These are phyloP conservation scores for Lepidochrysops patricia DNA, from an alignment of 2,888 invertebrate genomes.

Conservation along the genomic window DNA sequence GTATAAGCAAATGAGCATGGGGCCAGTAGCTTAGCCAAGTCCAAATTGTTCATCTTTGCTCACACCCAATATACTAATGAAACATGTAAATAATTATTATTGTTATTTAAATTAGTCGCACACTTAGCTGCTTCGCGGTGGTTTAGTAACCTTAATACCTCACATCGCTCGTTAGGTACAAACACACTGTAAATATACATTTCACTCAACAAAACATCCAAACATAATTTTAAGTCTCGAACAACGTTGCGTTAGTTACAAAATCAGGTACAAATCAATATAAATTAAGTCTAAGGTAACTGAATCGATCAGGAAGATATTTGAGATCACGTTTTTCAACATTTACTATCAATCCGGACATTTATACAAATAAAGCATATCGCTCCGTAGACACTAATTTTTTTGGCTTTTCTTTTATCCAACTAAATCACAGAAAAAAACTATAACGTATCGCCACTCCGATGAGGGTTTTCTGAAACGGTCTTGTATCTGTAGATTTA, in stretches of 20 bases:
- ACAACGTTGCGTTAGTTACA: constrained; percentile 47
- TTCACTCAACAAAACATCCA: constrained; percentile 60
- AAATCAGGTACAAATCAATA: constrained; percentile 73
- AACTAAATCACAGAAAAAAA: constrained; percentile 65
- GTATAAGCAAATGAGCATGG: constrained; percentile 13
- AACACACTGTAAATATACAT: constrained; percentile 46
- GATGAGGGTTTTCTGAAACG: too few species aligned
- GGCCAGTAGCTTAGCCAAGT: not conserved
- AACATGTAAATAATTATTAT: constrained; percentile 47
- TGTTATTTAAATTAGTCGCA: constrained; percentile 56
- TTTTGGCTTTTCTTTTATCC: constrained; percentile 59
- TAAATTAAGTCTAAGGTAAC: constrained; percentile 71
- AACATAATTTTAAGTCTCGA: constrained; percentile 64
- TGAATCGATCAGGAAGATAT: constrained; percentile 58
- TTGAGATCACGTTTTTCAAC: constrained; percentile 58
- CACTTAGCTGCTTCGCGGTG: constrained; percentile 67
- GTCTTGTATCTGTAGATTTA: too few species aligned
- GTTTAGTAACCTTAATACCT: constrained; percentile 50
- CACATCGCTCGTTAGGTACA: constrained; percentile 60
- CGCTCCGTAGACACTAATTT: constrained; percentile 47
- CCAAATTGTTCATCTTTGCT: not conserved
- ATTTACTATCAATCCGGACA: constrained; percentile 19
- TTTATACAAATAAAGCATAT: constrained; percentile 35
- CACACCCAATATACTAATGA: constrained; percentile 18
- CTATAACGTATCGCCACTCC: constrained; percentile 27